Percentiles rank a stretch among this genome's conserved stretches.
Evolutionary conservation across 2,113 vertebrate species (phyloP).

Genomic region (Cranoglanis bouderius): DNA sequence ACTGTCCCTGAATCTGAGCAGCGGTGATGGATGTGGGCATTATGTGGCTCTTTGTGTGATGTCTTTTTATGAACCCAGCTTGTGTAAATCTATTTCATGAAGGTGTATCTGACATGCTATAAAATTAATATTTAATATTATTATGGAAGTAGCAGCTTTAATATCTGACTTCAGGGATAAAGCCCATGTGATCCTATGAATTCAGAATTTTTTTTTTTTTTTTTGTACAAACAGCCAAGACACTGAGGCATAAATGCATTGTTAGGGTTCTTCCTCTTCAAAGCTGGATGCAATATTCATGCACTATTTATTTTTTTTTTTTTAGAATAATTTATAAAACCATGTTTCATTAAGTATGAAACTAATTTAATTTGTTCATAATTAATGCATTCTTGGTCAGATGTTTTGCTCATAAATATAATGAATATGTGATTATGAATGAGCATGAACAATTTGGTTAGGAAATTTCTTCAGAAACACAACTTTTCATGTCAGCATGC

Average conservation of each 20-base stretch:
- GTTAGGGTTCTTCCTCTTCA: not conserved
- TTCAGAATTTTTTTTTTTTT: not conserved
- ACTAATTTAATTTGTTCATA: not conserved
- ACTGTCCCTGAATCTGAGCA: slow-evolving; percentile 22
- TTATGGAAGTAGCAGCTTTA: slow-evolving; percentile 11
- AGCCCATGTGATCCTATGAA: not conserved
- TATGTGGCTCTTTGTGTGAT: slow-evolving; percentile 18
- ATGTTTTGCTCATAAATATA: not conserved
- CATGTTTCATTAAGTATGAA: not conserved
- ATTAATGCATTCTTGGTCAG: not conserved
- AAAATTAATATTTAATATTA: slow-evolving; percentile 24
- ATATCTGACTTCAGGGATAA: not conserved
- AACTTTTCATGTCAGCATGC: not conserved
- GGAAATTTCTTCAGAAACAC: not conserved
- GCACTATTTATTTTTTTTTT: not conserved
- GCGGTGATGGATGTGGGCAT: slow-evolving; percentile 18
- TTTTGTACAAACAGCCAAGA: not conserved
- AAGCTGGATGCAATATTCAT: slow-evolving; percentile 1
- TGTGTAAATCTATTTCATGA: slow-evolving; percentile 22
- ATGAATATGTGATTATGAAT: not conserved
- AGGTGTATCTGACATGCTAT: slow-evolving; percentile 5
- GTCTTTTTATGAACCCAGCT: slow-evolving; percentile 11
- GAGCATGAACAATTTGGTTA: not conserved
- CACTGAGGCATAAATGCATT: not conserved
- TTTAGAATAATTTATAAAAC: not conserved